phyloP scores from a whole-genome alignment of 2,888 invertebrate species.

The Morpho helenor region DNA sequence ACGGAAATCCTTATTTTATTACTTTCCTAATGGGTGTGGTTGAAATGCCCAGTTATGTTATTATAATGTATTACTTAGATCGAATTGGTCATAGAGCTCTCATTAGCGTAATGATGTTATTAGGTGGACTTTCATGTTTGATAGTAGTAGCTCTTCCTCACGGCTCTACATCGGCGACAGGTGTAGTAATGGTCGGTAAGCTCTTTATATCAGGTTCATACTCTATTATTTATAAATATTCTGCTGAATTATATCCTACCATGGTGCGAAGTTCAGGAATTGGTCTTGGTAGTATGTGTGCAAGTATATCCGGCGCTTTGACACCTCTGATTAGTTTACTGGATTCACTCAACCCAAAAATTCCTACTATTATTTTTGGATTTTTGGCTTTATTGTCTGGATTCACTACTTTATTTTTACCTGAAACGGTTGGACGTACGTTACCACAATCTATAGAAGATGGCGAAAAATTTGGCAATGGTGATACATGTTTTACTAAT shows the following conservation, averaged over 20 bases:
- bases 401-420: constrained; percentile 84
- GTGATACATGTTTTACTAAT: constrained; percentile 89
- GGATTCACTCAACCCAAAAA: constrained; percentile 87
- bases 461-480: constrained; percentile 89
- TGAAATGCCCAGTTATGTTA: constrained; percentile 88
- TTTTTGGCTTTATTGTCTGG: constrained; percentile 86
- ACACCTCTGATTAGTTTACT: constrained; percentile 88
- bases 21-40: constrained; percentile 88
- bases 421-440: constrained; percentile 88
- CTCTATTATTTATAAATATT: constrained; percentile 92
- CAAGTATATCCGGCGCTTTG: constrained; percentile 88
- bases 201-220: constrained; percentile 91
- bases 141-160: constrained; percentile 84
- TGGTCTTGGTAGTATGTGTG: constrained; percentile 91
- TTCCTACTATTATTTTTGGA: constrained; percentile 89
- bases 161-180: constrained; percentile 80
- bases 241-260: constrained; percentile 92
- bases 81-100: constrained; percentile 86
- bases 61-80: constrained; percentile 87
- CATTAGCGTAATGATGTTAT: constrained; percentile 87
- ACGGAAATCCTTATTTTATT: constrained; percentile 89
- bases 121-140: constrained; percentile 88
- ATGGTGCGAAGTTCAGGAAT: constrained; percentile 91
- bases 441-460: constrained; percentile 92
- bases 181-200: constrained; percentile 88